Percentiles rank a stretch among this genome's conserved stretches.
Conservation (phyloP, 1,140 invertebrate genomes). For the Rhagoletis zephyria region DNA sequence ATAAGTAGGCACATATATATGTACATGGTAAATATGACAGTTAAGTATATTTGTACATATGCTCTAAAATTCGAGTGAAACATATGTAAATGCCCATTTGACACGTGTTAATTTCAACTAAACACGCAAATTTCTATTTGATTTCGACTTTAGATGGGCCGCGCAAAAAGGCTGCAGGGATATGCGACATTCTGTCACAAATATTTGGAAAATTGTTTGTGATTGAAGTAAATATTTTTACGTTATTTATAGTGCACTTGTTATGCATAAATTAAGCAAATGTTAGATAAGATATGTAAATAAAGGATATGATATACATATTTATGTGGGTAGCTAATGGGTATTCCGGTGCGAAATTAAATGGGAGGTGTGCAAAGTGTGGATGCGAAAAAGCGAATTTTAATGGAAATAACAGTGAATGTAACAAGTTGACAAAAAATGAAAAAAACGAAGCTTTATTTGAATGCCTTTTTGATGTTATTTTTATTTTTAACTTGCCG, state of each 20-base stretch:
- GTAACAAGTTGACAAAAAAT: not conserved
- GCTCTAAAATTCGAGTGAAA: conserved; percentile 37
- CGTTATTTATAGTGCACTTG: conserved; percentile 55
- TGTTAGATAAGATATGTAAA: conserved; percentile 53
- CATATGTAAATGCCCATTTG: conserved; percentile 46
- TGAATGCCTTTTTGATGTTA: too few species aligned
- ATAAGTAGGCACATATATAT: too few species aligned
- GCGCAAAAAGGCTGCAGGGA: too few species aligned
- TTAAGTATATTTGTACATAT: conserved; percentile 51
- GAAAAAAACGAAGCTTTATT: too few species aligned
- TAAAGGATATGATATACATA: not conserved
- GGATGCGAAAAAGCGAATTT: not conserved
- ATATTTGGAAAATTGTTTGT: conserved; percentile 41
- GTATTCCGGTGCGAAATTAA: not conserved
- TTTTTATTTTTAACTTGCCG: too few species aligned
- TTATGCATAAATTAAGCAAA: conserved; percentile 52
- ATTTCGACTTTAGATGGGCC: not conserved
- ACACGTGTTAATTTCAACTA: conserved; percentile 37
- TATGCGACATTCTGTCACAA: not conserved
- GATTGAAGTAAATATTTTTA: conserved; percentile 41
- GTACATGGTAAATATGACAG: not conserved
- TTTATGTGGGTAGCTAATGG: not conserved
- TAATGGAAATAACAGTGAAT: conserved; percentile 9
- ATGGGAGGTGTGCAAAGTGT: not conserved
- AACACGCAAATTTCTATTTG: conserved; percentile 49